Evolutionary conservation across 2,888 invertebrate genomes (phyloP).

Genomic region (Myopa tessellatipennis): DNA sequence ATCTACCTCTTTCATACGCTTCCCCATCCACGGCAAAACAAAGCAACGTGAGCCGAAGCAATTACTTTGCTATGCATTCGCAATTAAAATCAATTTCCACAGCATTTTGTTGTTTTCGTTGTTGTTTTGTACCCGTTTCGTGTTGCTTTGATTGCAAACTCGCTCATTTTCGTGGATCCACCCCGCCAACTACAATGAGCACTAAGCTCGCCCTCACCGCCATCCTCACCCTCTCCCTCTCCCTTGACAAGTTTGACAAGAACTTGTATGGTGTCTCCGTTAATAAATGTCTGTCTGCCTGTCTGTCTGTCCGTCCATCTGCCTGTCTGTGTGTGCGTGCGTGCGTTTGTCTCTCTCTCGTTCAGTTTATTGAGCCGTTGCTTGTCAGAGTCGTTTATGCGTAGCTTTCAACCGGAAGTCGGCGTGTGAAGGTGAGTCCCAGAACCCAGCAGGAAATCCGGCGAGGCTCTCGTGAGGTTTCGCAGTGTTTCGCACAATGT

Average conservation of each 20-base stretch:
- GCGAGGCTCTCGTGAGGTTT: background rate
- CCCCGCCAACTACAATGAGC: background rate
- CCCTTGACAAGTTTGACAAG: conserved; percentile 4
- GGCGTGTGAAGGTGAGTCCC: background rate
- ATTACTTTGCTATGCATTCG: conserved; percentile 10
- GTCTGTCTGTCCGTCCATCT: background rate
- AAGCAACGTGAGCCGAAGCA: conserved; percentile 1
- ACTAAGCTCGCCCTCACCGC: background rate
- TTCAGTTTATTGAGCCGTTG: conserved; percentile 8
- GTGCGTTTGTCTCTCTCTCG: background rate
- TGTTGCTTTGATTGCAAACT: conserved; percentile 10
- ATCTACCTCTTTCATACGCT: background rate
- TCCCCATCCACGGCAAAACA: background rate
- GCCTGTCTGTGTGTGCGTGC: no score
- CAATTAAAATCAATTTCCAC: conserved; percentile 18
- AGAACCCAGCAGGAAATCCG: background rate
- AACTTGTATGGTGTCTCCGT: background rate
- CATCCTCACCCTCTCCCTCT: background rate
- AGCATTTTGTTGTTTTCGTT: background rate
- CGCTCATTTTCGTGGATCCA: background rate
- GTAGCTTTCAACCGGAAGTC: background rate
- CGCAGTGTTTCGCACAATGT: background rate
- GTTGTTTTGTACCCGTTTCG: background rate
- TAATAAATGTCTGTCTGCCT: background rate
- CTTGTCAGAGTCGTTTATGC: conserved; percentile 14